Evolutionary conservation across 2,888 invertebrate genomes (phyloP).

Genomic region (Seira musarum): DNA sequence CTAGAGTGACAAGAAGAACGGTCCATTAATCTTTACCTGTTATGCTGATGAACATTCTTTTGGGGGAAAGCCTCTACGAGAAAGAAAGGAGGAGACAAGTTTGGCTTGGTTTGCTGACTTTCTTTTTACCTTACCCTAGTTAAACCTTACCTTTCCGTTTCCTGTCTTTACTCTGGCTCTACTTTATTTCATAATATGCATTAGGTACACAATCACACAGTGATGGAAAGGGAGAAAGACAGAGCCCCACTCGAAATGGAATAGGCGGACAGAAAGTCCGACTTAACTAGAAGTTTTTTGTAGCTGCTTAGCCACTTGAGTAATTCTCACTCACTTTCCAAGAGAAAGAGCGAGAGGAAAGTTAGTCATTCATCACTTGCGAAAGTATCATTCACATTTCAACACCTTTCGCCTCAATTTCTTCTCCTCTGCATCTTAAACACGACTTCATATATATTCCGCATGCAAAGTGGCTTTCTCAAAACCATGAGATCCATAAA

Average conservation of each 20-base stretch:
- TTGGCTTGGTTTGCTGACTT: slow-evolving; percentile 37
- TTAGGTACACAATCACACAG: neutral
- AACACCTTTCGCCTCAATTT: slow-evolving; percentile 58
- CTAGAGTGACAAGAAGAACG: slow-evolving; percentile 59
- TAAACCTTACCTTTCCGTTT: slow-evolving; percentile 5
- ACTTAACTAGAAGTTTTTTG: slow-evolving; percentile 21
- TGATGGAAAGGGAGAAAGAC: neutral
- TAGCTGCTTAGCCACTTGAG: slow-evolving; percentile 56
- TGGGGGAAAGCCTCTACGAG: slow-evolving; percentile 20
- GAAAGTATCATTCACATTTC: slow-evolving; percentile 60
- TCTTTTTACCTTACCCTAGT: slow-evolving; percentile 6
- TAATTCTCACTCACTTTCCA: slow-evolving; percentile 51
- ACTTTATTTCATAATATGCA: slow-evolving; percentile 4
- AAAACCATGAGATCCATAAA: no score
- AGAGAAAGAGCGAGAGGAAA: slow-evolving; percentile 20
- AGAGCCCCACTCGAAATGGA: neutral
- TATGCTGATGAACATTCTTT: slow-evolving; percentile 53
- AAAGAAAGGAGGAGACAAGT: slow-evolving; percentile 28
- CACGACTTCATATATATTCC: neutral
- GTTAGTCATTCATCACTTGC: slow-evolving; percentile 60
- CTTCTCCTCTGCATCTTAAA: slow-evolving; percentile 14
- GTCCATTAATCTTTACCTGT: slow-evolving; percentile 63
- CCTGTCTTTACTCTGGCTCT: neutral
- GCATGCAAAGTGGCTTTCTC: slow-evolving; percentile 2
- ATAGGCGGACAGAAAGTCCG: neutral